A percentile compares a stretch with the other conserved stretches of the same genome.
phyloP scores from a whole-genome alignment of 2,113 vertebrate species.

The Pogonocichla stellata region DNA sequence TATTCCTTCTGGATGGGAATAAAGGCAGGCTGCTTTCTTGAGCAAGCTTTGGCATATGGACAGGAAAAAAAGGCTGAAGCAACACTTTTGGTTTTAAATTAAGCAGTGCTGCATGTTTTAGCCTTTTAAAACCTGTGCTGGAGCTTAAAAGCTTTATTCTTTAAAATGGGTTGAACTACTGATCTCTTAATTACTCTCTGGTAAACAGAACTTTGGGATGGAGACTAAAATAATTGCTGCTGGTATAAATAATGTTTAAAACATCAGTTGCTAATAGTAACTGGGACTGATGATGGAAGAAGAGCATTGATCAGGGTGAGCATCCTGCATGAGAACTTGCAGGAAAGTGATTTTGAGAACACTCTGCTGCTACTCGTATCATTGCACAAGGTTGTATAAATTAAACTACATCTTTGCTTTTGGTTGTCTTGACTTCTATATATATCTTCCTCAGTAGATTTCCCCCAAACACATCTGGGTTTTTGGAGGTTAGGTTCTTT shows the following conservation, averaged over 20 bases:
- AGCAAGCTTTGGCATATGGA: background rate
- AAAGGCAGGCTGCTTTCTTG: slow-evolving; percentile 20
- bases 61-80: slow-evolving; percentile 27
- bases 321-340: background rate
- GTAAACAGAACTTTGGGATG: background rate
- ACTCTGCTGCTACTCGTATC: rapidly evolving
- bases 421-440: background rate
- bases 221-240: background rate
- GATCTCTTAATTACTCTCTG: background rate
- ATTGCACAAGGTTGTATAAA: background rate
- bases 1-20: slow-evolving; percentile 16
- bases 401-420: background rate
- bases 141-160: background rate
- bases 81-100: slow-evolving; percentile 4
- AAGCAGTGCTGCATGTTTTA: background rate
- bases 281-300: background rate
- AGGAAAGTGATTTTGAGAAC: background rate
- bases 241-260: background rate
- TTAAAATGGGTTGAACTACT: background rate
- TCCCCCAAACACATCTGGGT: background rate
- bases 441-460: background rate
- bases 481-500: background rate
- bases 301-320: background rate
- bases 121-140: background rate
- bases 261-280: background rate